phyloP scores from a whole-genome alignment of 2,113 vertebrate species.

The Pluvialis apricaria region DNA sequence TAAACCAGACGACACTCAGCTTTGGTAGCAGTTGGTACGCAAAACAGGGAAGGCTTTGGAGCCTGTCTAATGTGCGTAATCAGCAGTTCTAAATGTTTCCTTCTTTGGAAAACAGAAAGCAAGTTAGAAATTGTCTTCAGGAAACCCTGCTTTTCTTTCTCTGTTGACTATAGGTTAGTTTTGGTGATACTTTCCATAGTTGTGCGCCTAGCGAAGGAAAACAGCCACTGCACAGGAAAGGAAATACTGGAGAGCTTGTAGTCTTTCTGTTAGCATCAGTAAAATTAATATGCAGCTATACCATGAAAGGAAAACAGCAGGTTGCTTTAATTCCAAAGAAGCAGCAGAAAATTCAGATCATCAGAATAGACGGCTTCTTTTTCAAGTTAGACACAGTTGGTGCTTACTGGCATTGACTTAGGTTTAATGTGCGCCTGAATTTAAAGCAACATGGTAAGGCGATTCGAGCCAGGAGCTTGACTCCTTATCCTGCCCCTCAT shows the following conservation, averaged over 20 bases:
- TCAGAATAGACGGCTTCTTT: not conserved
- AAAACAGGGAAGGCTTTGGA: conserved; percentile 29
- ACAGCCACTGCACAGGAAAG: not conserved
- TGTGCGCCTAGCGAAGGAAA: not conserved
- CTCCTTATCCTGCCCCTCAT: not conserved
- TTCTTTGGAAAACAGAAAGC: conserved; percentile 51
- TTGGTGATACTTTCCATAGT: not conserved
- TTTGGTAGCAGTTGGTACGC: not conserved
- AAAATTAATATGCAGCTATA: not conserved
- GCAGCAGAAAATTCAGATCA: not conserved
- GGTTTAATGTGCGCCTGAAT: not conserved
- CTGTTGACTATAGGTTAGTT: not conserved
- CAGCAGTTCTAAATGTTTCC: conserved; percentile 12
- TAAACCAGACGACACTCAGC: not conserved
- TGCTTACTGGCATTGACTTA: not conserved
- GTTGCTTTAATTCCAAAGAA: not conserved
- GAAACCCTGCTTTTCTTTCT: not conserved
- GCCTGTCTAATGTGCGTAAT: not conserved
- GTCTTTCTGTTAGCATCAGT: not conserved
- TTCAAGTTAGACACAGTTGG: not conserved
- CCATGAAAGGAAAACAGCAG: not conserved
- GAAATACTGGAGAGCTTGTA: not conserved
- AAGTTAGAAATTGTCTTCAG: not conserved
- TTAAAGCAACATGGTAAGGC: not conserved
- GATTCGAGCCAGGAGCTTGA: not conserved